Evolutionary conservation across 2,113 vertebrate genomes (phyloP).

Genomic region (Mixornis gularis): DNA sequence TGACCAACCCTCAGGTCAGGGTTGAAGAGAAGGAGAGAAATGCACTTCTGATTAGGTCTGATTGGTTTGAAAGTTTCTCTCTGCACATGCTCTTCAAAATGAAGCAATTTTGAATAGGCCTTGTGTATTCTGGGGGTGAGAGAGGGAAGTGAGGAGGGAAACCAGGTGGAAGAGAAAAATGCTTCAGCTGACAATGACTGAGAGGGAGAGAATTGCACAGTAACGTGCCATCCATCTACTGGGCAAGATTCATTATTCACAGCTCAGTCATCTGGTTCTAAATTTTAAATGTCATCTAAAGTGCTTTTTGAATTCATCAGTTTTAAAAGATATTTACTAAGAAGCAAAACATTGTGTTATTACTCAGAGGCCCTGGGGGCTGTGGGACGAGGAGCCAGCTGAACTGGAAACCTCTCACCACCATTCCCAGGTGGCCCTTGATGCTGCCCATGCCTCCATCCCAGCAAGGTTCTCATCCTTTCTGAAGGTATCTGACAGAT

Average conservation of each 20-base stretch:
- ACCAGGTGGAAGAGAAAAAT: constrained; percentile 13
- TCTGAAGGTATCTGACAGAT: background rate
- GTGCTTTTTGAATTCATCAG: constrained; percentile 35
- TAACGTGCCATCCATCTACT: constrained; percentile 29
- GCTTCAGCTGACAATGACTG: constrained; percentile 38
- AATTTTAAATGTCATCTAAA: constrained; percentile 44
- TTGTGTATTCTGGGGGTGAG: background rate
- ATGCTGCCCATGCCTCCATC: background rate
- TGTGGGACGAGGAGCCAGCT: background rate
- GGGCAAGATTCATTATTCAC: constrained; percentile 35
- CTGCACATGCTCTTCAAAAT: background rate
- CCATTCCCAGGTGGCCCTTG: background rate
- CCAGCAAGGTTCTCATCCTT: background rate
- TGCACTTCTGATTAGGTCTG: background rate
- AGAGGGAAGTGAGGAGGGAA: background rate
- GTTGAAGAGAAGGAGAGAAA: background rate
- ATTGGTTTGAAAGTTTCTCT: background rate
- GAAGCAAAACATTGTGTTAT: background rate
- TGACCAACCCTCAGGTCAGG: background rate
- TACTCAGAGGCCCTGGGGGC: background rate
- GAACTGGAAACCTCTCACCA: background rate
- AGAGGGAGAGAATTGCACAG: background rate
- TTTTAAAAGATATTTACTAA: constrained; percentile 40
- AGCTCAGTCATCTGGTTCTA: constrained; percentile 17
- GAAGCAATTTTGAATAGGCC: background rate